A percentile compares a stretch with the other conserved stretches of the same genome.
Conservation (phyloP, 2,113 vertebrate genomes). For the Bungarus multicinctus region DNA sequence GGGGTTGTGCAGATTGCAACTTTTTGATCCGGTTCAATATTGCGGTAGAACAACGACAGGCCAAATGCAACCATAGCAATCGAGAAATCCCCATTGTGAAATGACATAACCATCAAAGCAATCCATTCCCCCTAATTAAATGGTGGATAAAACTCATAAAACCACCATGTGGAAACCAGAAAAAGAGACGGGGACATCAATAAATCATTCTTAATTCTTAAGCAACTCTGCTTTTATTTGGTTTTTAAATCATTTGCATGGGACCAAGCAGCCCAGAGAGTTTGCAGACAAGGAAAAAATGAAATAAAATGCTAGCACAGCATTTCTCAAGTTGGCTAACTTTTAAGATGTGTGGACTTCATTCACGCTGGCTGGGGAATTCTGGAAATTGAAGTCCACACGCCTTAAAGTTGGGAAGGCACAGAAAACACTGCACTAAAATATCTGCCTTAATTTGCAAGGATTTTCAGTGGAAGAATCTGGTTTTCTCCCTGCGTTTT, state of each 20-base stretch:
- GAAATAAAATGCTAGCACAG: neutral
- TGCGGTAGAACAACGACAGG: neutral
- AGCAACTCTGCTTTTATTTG: neutral
- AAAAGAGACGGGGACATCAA: neutral
- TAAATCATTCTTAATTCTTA: neutral
- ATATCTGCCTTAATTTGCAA: neutral
- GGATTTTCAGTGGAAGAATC: neutral
- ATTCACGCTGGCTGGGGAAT: neutral
- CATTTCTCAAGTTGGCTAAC: neutral
- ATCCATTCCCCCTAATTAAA: neutral
- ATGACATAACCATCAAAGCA: neutral
- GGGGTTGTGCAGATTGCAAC: neutral
- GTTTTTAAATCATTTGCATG: neutral
- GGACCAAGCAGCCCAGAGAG: neutral
- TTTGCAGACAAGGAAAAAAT: neutral
- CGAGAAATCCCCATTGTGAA: neutral
- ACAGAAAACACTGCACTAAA: neutral
- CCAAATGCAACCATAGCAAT: neutral
- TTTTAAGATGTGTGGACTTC: no score
- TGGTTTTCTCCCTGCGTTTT: no score
- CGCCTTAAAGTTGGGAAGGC: neutral
- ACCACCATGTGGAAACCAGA: neutral
- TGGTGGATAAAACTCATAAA: neutral
- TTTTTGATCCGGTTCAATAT: neutral
- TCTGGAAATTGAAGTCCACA: neutral